These are phyloP conservation scores for Anastrepha ludens DNA, from an alignment of 1,140 invertebrate species.

Conservation along the genomic window DNA sequence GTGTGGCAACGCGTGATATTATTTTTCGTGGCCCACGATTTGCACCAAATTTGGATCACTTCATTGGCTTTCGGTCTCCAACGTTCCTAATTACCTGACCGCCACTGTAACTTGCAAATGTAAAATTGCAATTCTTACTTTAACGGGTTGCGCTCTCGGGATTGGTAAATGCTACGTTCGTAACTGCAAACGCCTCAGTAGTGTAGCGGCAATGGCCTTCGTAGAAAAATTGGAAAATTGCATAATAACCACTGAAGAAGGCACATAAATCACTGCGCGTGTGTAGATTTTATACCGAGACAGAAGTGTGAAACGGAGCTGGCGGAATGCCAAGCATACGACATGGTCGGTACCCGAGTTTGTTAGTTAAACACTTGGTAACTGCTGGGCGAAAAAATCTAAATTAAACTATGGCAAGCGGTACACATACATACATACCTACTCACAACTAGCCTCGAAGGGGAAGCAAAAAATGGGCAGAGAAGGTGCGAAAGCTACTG, in stretches of 20 bases:
- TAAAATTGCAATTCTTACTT: not conserved
- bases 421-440: not conserved
- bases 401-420: conserved; percentile 46
- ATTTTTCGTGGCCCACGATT: too few species aligned
- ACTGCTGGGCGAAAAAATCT: conserved; percentile 29
- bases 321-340: not conserved
- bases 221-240: conserved; percentile 52
- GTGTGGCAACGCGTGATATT: too few species aligned
- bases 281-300: not conserved
- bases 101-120: not conserved
- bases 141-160: not conserved
- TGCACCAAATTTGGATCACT: too few species aligned
- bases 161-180: not conserved
- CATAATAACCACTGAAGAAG: conserved; percentile 51
- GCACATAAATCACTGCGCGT: conserved; percentile 22
- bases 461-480: not conserved
- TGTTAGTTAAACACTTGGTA: conserved; percentile 35
- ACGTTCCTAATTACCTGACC: not conserved
- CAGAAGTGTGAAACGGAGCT: not conserved
- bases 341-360: conserved; percentile 16
- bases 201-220: conserved; percentile 41
- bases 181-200: not conserved
- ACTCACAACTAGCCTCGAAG: not conserved
- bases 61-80: too few species aligned
- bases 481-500: not conserved